phyloP scores from a whole-genome alignment of 2,797 vertebrate genomes.

The Notoglanidium macrostoma region DNA sequence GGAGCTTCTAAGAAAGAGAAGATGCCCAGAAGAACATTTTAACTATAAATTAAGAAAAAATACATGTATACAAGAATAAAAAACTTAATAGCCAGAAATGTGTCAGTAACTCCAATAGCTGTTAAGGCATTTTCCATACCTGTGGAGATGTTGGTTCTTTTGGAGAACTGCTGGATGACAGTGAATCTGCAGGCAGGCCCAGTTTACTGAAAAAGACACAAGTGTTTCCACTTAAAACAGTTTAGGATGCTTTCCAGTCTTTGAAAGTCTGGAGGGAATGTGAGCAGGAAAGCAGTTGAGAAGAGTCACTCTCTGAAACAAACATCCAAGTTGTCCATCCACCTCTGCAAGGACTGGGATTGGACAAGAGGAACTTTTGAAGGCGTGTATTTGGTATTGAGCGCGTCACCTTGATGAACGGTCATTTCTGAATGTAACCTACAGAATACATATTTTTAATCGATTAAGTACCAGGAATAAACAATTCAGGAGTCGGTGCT shows the following conservation, averaged over 20 bases:
- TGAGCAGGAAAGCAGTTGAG: not conserved
- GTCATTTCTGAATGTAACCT: not conserved
- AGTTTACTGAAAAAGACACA: slow-evolving; percentile 79
- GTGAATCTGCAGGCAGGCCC: slow-evolving; percentile 73
- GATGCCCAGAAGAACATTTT: not conserved
- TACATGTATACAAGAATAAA: not conserved
- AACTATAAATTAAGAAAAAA: not conserved
- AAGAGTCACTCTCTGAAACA: not conserved
- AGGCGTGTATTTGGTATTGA: not conserved
- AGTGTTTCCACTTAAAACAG: not conserved
- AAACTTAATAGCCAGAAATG: not conserved
- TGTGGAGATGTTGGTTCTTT: slow-evolving; percentile 80
- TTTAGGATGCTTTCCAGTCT: not conserved
- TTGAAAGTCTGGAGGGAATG: not conserved
- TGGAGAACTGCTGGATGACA: slow-evolving; percentile 71
- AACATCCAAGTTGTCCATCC: not conserved
- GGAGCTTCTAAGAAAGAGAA: slow-evolving; percentile 75
- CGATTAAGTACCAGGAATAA: not conserved
- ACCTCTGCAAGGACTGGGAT: not conserved
- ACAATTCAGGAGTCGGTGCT: not conserved
- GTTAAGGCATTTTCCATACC: slow-evolving; percentile 68
- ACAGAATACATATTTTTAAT: not conserved
- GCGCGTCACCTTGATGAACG: not conserved
- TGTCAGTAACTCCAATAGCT: too few relatives aligned
- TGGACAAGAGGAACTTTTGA: not conserved